Evolutionary conservation across 2,113 vertebrate genomes (phyloP), one percentile per base, ranked within the genome.

Genomic region (Cyrtonyx montezumae): DNA sequence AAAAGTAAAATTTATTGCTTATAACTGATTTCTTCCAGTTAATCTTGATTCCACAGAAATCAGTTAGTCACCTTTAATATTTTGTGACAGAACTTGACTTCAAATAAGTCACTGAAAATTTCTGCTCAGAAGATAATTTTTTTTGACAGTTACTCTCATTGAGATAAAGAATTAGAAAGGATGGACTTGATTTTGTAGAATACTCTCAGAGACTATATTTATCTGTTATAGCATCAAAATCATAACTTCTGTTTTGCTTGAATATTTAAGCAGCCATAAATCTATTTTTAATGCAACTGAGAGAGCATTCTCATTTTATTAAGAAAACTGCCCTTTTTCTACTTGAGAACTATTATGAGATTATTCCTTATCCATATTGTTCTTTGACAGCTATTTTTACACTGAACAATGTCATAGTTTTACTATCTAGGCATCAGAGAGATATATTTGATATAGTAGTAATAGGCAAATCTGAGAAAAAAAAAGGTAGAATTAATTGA

Each of bases 391-490:
- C 5, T 3, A 56, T 67, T 56, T 77, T 65, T 76, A 4, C 23
- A 26, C 6, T 2, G 17, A 10, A 19, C 1, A 8, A 5, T 5
- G 3, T 17, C 43, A 9, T 42, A 40, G 0, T 16, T 78, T 77
- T 79, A 77, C 30, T 77, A 8, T 56, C 40, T 62, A 58, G 22
- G 36, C 30, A n/a, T 25, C 28, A 8, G 5, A 23, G n/a, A 76
- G 9, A 15, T 51, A 25, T 32, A 48, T 63, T 40, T 67, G 8
- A 46, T 45, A 45, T 15, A 46, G 12, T 17, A 81, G 6, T 6
- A 61, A 13, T n/a, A 15, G 9, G 3, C 8, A 67, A 65, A 69
- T 18, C 9, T 80, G 12, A 20, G 6, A 12, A 53, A 53, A 68
- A 56, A 87, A 86, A 70, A 37, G 22, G 49, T 79, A 17, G 2